A percentile compares a stretch with the other conserved stretches of the same genome.
phyloP scores from a whole-genome alignment of 2,888 invertebrate species.

The Biston betularia region DNA sequence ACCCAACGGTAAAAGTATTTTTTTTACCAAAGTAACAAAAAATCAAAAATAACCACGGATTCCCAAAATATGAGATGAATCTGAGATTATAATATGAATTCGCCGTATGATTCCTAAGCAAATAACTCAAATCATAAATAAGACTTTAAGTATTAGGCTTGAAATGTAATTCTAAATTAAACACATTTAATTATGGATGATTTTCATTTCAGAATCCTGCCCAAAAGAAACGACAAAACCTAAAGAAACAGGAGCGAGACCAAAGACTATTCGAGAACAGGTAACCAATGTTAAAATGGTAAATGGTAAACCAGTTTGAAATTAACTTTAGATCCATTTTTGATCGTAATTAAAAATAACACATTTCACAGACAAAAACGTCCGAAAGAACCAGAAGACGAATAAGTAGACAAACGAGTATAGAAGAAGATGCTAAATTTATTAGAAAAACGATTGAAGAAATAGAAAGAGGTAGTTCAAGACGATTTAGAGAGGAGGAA shows the following conservation, averaged over 20 bases:
- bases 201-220: constrained; percentile 67
- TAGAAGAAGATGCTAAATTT: constrained; percentile 80
- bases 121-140: too few relatives aligned
- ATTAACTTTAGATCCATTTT: constrained; percentile 24
- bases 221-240: constrained; percentile 49
- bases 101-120: too few relatives aligned
- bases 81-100: too few relatives aligned
- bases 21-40: too few relatives aligned
- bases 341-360: constrained; percentile 42
- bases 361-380: constrained; percentile 59
- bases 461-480: constrained; percentile 77
- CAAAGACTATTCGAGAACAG: constrained; percentile 70
- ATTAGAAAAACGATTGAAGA: constrained; percentile 81
- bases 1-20: constrained; percentile 58
- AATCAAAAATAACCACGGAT: too few relatives aligned
- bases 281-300: constrained; percentile 52
- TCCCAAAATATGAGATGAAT: too few relatives aligned
- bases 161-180: neutral
- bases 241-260: constrained; percentile 61
- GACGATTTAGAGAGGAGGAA: constrained; percentile 63
- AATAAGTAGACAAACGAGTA: constrained; percentile 73
- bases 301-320: neutral
- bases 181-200: constrained; percentile 11
- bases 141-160: too few relatives aligned
- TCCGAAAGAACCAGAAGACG: constrained; percentile 63